Conservation (phyloP, 2,113 vertebrate genomes). For the Octodon degus region DNA sequence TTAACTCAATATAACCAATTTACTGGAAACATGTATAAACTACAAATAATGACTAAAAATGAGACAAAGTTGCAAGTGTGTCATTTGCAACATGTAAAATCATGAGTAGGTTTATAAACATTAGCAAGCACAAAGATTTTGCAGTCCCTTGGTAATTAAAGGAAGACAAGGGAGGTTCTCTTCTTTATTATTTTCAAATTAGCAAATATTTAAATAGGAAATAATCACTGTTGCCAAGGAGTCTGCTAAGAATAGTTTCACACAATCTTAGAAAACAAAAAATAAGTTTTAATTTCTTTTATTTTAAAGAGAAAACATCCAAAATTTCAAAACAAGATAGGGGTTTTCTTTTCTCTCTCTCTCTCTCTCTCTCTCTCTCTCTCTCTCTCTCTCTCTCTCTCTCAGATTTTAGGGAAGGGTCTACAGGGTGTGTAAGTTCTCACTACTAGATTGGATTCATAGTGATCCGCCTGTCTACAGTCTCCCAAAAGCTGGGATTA, state of each 20-base stretch:
- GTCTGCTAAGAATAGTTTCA: background rate
- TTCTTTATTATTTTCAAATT: constrained; percentile 7
- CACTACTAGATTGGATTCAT: too few species aligned
- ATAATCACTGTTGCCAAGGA: background rate
- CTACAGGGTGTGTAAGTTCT: too few species aligned
- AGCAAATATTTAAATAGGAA: background rate
- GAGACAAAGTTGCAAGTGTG: background rate
- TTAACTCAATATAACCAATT: background rate
- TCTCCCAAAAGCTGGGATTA: too few species aligned
- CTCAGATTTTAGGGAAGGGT: too few species aligned
- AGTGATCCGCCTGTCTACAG: too few species aligned
- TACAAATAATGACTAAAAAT: background rate
- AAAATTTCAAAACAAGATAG: too few species aligned
- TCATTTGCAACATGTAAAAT: background rate
- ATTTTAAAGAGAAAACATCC: too few species aligned
- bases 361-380: too few species aligned
- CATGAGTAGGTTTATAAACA: background rate
- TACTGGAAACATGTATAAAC: background rate
- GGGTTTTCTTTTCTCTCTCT: too few species aligned
- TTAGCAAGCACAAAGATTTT: background rate
- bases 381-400: too few species aligned
- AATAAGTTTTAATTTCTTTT: background rate
- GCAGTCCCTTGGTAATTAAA: background rate
- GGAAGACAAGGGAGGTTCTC: background rate
- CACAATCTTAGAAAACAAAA: background rate